Evolutionary conservation across 2,113 vertebrate genomes (phyloP).

Genomic region (Actenoides lindsayi): DNA sequence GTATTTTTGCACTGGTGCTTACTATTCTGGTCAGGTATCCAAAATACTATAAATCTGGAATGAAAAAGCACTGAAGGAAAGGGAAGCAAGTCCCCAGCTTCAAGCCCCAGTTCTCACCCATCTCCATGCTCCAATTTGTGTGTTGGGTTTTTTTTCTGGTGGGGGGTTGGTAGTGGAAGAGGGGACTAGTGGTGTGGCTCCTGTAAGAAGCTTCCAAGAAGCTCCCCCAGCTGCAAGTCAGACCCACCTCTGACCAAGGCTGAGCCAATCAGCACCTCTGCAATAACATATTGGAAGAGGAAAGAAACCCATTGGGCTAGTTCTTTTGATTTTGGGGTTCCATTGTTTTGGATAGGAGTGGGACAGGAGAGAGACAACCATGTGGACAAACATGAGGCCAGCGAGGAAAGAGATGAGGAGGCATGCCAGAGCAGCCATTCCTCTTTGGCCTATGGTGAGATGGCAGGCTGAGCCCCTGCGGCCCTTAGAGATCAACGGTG

Average conservation of each 20-base stretch:
- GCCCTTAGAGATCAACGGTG: not conserved
- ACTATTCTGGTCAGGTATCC: rapidly evolving
- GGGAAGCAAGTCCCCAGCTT: not conserved
- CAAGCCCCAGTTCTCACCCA: not conserved
- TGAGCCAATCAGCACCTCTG: not conserved
- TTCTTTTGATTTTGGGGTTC: not conserved
- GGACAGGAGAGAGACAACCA: not conserved
- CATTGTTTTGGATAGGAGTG: not conserved
- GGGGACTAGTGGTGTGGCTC: not conserved
- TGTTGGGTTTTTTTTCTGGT: not conserved
- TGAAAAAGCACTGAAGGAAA: not conserved
- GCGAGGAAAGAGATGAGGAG: not conserved
- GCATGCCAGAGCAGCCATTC: not conserved
- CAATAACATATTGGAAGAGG: not conserved
- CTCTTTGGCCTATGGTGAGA: not conserved
- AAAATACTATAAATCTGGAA: not conserved
- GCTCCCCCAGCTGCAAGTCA: not conserved
- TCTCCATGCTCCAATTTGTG: not conserved
- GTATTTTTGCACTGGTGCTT: not conserved
- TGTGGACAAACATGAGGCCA: not conserved
- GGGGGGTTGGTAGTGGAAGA: not conserved
- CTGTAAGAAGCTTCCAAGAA: not conserved
- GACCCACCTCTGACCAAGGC: not conserved
- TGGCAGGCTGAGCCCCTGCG: not conserved
- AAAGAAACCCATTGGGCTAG: not conserved